Evolutionary conservation across 2,888 invertebrate species (phyloP), one percentile per base, ranked within the genome.

Genomic region (Caenorhabditis sp.): DNA sequence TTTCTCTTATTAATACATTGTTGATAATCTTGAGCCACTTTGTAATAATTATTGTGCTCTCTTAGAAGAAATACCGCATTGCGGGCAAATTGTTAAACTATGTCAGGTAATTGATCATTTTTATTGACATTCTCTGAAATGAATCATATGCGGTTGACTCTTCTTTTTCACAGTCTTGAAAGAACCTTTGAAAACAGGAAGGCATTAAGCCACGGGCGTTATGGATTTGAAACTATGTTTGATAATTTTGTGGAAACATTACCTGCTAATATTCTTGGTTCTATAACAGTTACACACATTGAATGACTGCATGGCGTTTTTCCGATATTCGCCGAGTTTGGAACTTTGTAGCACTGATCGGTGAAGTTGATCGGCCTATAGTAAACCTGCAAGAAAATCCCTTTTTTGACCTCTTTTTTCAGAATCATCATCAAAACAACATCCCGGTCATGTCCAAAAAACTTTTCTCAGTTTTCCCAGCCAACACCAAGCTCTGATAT

Each of bases 291-390:
- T n/a, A 86, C 79, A 68, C 86, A 86, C 72, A 83, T 71, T 14
- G 86, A 85, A 55, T 84, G 81, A 54, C 77, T 76, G 49, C 86
- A 86, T 1, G 84, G 84, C 53, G 76, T 79, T 58, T 79, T 77
- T 3, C 86, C 86, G 31, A 86, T 86, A 21, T 75, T 67, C 37
- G 69, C 62, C 70, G 69, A 60, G n/a, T 78, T 49, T 21, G 83
- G 76, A 64, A 86, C 85, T 49, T 81, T 71, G 68, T 81, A 84
- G 66, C 86, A 86, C 12, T 84, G 73, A 63, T 86, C 81, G 14
- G 86, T 85, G 73, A 86, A 86, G 69, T 86, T 86, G 66, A 83
- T 77, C 10, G 86, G 86, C 8, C 81, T 82, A 69, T 85, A 85
- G 70, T 86, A 86, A 12, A 86, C 79, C 86, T 86, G 81, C 57